Conservation (phyloP, 2,113 vertebrate genomes). For the Dendropsophus ebraccatus region DNA sequence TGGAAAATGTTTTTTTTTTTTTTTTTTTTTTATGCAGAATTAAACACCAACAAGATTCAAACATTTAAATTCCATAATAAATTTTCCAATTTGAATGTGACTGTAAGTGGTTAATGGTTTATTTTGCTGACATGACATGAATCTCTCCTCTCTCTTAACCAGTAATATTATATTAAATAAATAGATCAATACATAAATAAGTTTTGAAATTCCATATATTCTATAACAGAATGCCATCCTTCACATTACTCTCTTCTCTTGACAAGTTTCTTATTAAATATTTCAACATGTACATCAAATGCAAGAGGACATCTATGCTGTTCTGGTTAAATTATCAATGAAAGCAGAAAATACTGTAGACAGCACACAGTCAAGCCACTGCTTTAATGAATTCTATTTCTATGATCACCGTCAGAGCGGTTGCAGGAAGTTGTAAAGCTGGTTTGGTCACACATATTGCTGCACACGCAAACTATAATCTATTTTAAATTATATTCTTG, state of each 20-base stretch:
- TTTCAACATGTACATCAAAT: slow-evolving; percentile 17
- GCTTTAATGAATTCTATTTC: slow-evolving; percentile 18
- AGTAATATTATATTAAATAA: not conserved
- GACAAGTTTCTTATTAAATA: slow-evolving; percentile 5
- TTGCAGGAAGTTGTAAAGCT: slow-evolving; percentile 20
- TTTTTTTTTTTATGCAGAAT: too few relatives aligned
- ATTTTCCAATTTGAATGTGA: too few relatives aligned
- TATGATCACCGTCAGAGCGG: slow-evolving; percentile 27
- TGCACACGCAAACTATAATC: slow-evolving; percentile 17
- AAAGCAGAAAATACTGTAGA: slow-evolving; percentile 3
- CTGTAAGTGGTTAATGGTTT: too few relatives aligned
- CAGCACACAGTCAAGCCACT: slow-evolving; percentile 5
- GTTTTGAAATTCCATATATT: slow-evolving; percentile 13
- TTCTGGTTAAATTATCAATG: not conserved
- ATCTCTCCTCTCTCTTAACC: too few relatives aligned
- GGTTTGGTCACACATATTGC: slow-evolving; percentile 44
- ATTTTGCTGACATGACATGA: too few relatives aligned
- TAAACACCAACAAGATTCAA: too few relatives aligned
- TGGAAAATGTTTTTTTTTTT: too few relatives aligned
- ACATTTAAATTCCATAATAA: too few relatives aligned
- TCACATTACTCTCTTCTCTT: not conserved
- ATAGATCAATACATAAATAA: not conserved
- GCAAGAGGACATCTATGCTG: not conserved
- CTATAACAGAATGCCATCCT: not conserved
- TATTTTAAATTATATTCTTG: slow-evolving; percentile 54